Base-by-base conservation (phyloP, 2,113 vertebrate species). In the Colossoma macropomum region DNA sequence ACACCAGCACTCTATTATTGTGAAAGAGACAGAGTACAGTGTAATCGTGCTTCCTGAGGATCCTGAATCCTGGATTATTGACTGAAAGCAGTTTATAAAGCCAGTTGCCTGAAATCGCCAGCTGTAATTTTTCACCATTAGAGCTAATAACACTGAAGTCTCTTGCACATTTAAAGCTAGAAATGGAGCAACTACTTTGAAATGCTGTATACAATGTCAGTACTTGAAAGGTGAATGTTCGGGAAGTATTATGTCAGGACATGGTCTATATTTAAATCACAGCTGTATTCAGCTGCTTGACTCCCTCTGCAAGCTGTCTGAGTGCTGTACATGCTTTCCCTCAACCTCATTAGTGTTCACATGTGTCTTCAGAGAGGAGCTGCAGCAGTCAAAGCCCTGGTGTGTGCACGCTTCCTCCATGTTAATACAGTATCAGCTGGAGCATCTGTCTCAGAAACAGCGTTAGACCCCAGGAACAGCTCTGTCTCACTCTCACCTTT, bases 361-460 rank as follows among this genome's bases (percentile, higher is more conserved):
- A n/a, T 68, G 32, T 41, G 17, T 54, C 48, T 32, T 81, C 70
- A 52, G 68, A 56, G 32, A 62, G 50, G 54, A 4, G 21, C 54
- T 8, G 23, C 54, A 56, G 54, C 5, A 56, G 21, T 21, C 54
- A 15, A 56, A 56, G 19, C 54, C 54, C 54, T 23, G 54, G 75
- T 63, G 75, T 21, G 54, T 19, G 23, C 28, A 32, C 56, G 15
- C 32, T 30, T 77, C 10, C 27, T 17, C 4, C 16, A 34, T 79
- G 45, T 84, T 70, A 85, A 85, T 79, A 69, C 74, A 80, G 56
- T 59, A 84, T 71, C 32, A 23, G 21, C 48, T 48, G 73, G 62
- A 77, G 34, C 79, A 84, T 89, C 86, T 86, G 84, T 82, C 83
- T 74, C 32, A 54, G n/a, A 48, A 60, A 76, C 11, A 30, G 27